Conservation (phyloP, 1,140 invertebrate genomes). For the Trichonephila clavipes region DNA sequence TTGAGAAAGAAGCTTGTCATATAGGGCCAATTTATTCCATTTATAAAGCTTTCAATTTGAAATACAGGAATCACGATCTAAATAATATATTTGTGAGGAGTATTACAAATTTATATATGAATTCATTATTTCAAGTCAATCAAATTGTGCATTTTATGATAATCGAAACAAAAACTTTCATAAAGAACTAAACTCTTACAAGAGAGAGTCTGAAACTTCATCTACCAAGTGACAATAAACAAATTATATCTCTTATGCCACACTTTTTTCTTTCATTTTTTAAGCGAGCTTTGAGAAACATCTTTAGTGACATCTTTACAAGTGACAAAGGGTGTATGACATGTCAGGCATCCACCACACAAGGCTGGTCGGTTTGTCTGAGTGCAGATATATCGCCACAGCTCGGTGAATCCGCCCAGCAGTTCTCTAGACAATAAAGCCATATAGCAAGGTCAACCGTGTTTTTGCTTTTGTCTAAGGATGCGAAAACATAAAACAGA, state of each 20-base stretch:
- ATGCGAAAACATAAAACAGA: conserved; percentile 33
- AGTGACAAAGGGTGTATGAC: conserved; percentile 64
- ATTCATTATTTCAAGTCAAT: too few relatives aligned
- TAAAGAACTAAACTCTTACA: background rate
- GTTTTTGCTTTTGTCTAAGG: conserved; percentile 59
- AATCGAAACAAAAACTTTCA: background rate
- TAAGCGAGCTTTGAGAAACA: conserved; percentile 16
- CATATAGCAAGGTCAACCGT: conserved; percentile 50
- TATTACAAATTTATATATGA: too few relatives aligned
- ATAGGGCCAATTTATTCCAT: too few relatives aligned
- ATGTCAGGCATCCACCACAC: conserved; percentile 47
- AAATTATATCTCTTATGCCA: background rate
- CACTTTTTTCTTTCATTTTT: conserved; percentile 30
- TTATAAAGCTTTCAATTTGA: too few relatives aligned
- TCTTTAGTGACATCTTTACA: conserved; percentile 50
- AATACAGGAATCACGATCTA: too few relatives aligned
- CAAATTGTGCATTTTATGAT: too few relatives aligned
- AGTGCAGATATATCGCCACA: conserved; percentile 45
- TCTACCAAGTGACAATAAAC: background rate
- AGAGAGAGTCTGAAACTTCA: background rate
- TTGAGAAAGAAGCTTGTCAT: too few relatives aligned
- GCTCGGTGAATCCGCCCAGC: conserved; percentile 43
- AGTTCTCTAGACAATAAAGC: conserved; percentile 46
- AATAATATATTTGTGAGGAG: too few relatives aligned
- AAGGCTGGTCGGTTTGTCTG: conserved; percentile 47